Evolutionary conservation across 1,140 invertebrate genomes (phyloP), one percentile per base, ranked within the genome.

Genomic region (Spodoptera frugiperda): DNA sequence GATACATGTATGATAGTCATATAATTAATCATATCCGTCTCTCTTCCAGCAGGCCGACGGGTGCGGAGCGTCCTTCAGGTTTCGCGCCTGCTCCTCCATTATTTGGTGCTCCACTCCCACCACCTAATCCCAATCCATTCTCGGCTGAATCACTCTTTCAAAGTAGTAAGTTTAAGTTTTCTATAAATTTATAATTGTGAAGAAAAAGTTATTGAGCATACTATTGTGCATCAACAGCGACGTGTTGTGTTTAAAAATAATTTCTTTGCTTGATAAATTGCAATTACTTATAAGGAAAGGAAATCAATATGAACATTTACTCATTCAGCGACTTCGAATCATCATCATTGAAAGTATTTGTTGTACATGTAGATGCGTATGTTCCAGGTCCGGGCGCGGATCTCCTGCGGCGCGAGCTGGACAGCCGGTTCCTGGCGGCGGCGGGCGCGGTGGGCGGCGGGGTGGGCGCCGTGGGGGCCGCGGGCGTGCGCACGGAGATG

Each of bases 71-170:
- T 14, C 78, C 91, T 9, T 78, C 85, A 48, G 93, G 84, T 10
- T 93, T 94, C 49, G 79, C 91, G 82, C 78, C 93, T 80, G 84
- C 92, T 51, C 95, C 95, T 39, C 96, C 95, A 59, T 95, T 96
- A 92, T 97, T 97, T 86, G 95, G 96, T 25, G 95, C 96, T 30
- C 96, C 96, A 17, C 89, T 96, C 51, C 95, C 96, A 59, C 96
- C 96, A 53, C 94, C 95, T 5, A 97, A 97, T 86, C 96, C 97
- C 8, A 97, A 97, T 91, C 97, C 97, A 5, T 98, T 98, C 92
- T 97, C 97, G 2, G 97, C 97, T 12, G 97, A 98, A 89, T 98
- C 97, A 81, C 95, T 98, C 49, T 98, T 98, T 85, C 97, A 98
- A 94, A 96, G 97, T 81, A 98, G 97, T 96, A 95, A 96, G 96